These are phyloP conservation scores for Benitochromis conjunctus DNA, from an alignment of 2,113 vertebrate genomes.

Conservation along the genomic window DNA sequence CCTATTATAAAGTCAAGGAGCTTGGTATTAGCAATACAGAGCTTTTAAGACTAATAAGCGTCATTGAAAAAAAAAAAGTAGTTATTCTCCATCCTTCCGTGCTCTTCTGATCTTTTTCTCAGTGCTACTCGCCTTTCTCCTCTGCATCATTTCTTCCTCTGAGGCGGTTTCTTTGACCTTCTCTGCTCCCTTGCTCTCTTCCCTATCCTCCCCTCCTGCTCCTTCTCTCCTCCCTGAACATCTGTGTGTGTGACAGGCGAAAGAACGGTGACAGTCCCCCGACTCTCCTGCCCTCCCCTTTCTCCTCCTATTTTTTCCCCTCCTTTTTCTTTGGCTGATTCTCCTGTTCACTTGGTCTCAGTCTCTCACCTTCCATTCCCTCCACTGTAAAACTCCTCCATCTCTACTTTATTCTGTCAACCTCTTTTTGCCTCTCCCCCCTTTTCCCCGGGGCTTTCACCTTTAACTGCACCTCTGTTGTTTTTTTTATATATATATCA, in stretches of 20 bases:
- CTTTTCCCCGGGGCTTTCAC: constrained; percentile 24
- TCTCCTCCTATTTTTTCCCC: background rate
- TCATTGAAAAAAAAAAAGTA: background rate
- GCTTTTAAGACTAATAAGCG: background rate
- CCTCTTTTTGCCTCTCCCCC: background rate
- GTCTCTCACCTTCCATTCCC: background rate
- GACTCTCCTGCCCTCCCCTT: background rate
- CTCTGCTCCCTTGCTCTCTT: constrained; percentile 21
- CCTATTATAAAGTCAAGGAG: background rate
- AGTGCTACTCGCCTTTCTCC: background rate
- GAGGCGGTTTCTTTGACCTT: constrained; percentile 55
- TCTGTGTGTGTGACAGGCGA: constrained; percentile 70
- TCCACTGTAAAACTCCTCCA: background rate
- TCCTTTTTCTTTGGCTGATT: background rate
- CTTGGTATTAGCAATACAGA: background rate
- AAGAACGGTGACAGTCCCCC: constrained; percentile 52
- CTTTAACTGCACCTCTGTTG: constrained; percentile 24
- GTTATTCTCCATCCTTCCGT: background rate
- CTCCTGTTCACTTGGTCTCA: background rate
- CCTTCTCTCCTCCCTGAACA: constrained; percentile 57
- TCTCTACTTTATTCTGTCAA: constrained; percentile 38
- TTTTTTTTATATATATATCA: background rate
- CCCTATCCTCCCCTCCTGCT: constrained; percentile 33
- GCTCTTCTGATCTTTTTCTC: constrained; percentile 10
- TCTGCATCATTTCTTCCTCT: background rate